These are phyloP conservation scores for Philhelius pedissequus DNA, from an alignment of 2,888 invertebrate species.

Conservation along the genomic window DNA sequence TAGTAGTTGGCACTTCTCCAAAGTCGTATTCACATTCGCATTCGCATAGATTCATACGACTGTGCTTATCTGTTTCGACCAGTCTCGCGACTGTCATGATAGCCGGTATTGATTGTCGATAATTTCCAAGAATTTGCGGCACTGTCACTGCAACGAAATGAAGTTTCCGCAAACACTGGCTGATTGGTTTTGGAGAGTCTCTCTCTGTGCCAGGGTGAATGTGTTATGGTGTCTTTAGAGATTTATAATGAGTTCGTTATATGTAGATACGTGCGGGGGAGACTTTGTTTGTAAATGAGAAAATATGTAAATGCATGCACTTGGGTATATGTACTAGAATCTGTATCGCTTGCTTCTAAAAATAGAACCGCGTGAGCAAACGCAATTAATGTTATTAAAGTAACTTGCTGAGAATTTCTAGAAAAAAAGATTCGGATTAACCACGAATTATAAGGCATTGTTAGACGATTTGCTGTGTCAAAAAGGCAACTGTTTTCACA, in stretches of 20 bases:
- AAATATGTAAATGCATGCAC: neutral
- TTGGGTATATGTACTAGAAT: neutral
- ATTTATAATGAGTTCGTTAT: constrained; percentile 44
- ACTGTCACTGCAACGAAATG: constrained; percentile 56
- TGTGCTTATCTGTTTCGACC: constrained; percentile 41
- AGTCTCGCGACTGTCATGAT: constrained; percentile 54
- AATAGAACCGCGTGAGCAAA: neutral
- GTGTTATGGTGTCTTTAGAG: constrained; percentile 25
- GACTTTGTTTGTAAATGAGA: neutral
- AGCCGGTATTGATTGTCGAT: constrained; percentile 65
- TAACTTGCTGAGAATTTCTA: too few relatives aligned
- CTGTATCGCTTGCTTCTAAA: neutral
- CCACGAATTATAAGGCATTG: too few relatives aligned
- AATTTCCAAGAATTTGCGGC: constrained; percentile 68
- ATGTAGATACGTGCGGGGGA: neutral
- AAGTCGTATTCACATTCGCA: constrained; percentile 1
- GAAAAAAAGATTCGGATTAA: too few relatives aligned
- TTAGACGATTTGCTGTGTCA: too few relatives aligned
- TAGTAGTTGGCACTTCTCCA: constrained; percentile 56
- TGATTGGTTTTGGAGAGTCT: constrained; percentile 13
- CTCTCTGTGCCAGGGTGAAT: neutral
- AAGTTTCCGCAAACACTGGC: constrained; percentile 60
- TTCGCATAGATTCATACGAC: constrained; percentile 19
- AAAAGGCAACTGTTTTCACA: too few relatives aligned
- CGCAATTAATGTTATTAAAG: neutral